Percentiles rank a stretch among this genome's conserved stretches.
phyloP scores from a whole-genome alignment of 2,113 vertebrate genomes.

The Onychorhynchus coronatus region DNA sequence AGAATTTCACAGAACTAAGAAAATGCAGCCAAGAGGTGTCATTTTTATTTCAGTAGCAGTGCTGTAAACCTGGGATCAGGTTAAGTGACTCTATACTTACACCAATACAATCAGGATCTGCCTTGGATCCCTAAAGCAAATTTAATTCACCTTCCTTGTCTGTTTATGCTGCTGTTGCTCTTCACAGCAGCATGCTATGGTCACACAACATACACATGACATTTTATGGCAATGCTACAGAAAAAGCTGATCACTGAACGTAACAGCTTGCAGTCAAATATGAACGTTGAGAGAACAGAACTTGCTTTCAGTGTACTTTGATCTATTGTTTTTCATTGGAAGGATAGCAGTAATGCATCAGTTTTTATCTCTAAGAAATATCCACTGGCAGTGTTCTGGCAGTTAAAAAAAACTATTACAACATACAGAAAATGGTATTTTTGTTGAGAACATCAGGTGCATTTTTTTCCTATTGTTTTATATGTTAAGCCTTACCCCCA shows the following conservation, averaged over 20 bases:
- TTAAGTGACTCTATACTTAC: neutral
- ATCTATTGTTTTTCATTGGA: neutral
- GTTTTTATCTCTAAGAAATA: neutral
- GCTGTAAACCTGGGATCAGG: neutral
- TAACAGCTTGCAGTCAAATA: neutral
- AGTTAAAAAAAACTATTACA: neutral
- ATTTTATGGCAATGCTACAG: neutral
- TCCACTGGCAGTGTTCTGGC: neutral
- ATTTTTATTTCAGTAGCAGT: neutral
- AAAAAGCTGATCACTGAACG: neutral
- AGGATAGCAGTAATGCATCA: neutral
- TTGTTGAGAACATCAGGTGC: neutral
- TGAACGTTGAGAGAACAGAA: fast-evolving
- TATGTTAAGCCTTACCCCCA: neutral
- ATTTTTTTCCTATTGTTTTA: neutral
- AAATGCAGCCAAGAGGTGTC: neutral
- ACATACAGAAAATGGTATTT: neutral
- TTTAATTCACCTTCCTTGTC: neutral
- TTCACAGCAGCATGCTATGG: neutral
- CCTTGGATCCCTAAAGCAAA: neutral
- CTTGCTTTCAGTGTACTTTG: neutral
- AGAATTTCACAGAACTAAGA: neutral
- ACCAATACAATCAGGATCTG: neutral
- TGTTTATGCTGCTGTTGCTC: neutral
- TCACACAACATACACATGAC: neutral